These are phyloP conservation scores for Calosoma granatense DNA, from an alignment of 1,140 invertebrate genomes.

Conservation along the genomic window DNA sequence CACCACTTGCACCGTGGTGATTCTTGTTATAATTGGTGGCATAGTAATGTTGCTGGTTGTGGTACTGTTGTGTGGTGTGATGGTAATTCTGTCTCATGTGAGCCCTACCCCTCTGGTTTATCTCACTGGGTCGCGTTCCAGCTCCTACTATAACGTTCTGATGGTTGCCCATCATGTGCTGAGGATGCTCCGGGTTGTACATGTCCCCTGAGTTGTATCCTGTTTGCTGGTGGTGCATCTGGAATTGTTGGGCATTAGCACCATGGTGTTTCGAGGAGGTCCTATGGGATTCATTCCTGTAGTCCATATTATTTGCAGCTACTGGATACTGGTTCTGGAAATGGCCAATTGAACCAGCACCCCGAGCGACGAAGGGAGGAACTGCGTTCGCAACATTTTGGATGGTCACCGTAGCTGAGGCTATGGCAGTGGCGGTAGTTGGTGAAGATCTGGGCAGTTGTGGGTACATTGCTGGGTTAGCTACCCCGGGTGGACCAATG, in stretches of 20 bases:
- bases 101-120: slow-evolving; percentile 16
- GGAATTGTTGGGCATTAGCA: slow-evolving; percentile 38
- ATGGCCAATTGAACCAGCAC: slow-evolving; percentile 25
- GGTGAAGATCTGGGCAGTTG: slow-evolving; percentile 44
- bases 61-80: slow-evolving; percentile 33
- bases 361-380: slow-evolving; percentile 43
- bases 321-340: slow-evolving; percentile 33
- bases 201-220: slow-evolving; percentile 37
- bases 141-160: slow-evolving; percentile 1
- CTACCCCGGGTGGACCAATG: slow-evolving; percentile 18
- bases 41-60: slow-evolving; percentile 34
- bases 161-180: slow-evolving; percentile 28
- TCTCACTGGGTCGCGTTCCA: slow-evolving; percentile 12
- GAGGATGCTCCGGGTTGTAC: slow-evolving; percentile 36
- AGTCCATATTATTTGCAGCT: slow-evolving; percentile 24
- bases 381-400: slow-evolving; percentile 44
- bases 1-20: slow-evolving; percentile 33
- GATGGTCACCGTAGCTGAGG: slow-evolving; percentile 43
- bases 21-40: slow-evolving; percentile 31
- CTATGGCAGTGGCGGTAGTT: slow-evolving; percentile 46
- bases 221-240: slow-evolving; percentile 23
- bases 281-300: slow-evolving; percentile 23
- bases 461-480: slow-evolving; percentile 41
- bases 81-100: slow-evolving; percentile 25
- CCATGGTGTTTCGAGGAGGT: slow-evolving; percentile 38